Percentiles rank a stretch among this genome's conserved stretches.
Evolutionary conservation across 2,888 invertebrate species (phyloP).

Genomic region (Standfussiana lucernea): DNA sequence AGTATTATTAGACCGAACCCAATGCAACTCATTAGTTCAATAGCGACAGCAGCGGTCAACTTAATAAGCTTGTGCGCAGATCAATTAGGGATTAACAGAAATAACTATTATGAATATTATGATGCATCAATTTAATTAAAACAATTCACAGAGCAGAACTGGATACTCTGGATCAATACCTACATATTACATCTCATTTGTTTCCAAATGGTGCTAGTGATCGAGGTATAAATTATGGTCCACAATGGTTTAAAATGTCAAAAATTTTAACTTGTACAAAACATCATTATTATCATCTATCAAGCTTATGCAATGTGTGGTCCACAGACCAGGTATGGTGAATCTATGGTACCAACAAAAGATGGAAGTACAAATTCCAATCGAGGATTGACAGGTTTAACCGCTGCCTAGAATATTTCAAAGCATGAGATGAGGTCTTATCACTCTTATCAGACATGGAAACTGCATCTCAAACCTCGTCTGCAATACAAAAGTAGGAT

Average conservation of each 20-base stretch:
- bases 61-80: neutral
- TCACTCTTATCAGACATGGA: conserved; percentile 9
- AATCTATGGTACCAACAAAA: no score
- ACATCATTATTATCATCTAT: no score
- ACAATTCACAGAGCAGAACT: neutral
- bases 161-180: neutral
- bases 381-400: no score
- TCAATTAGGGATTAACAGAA: neutral
- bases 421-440: neutral
- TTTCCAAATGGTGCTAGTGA: no score
- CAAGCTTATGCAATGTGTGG: no score
- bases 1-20: neutral
- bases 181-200: neutral
- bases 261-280: no score
- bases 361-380: no score
- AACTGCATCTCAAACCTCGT: conserved; percentile 29
- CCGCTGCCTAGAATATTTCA: neutral
- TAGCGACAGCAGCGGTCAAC: neutral
- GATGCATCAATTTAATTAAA: neutral
- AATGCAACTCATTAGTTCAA: neutral
- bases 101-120: no score
- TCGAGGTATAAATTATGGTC: no score
- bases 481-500: conserved; percentile 59
- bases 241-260: no score
- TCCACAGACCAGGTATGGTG: no score